Evolutionary conservation across 2,888 invertebrate species (phyloP).

Genomic region (Tenthredo amoena): DNA sequence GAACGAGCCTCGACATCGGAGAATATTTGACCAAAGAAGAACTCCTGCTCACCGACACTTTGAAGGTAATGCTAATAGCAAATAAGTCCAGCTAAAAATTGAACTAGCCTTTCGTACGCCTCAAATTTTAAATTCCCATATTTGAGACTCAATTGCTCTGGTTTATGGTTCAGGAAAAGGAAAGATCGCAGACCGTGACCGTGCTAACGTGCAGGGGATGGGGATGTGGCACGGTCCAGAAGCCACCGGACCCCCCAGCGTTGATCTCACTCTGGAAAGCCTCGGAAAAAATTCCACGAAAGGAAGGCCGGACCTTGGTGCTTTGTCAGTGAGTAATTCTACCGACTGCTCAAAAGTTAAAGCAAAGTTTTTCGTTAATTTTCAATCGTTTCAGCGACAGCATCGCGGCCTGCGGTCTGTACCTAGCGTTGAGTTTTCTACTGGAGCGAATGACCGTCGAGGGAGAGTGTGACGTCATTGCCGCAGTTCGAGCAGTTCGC

Average conservation of each 20-base stretch:
- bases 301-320: constrained; percentile 71
- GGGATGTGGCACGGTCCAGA: constrained; percentile 64
- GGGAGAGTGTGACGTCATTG: constrained; percentile 79
- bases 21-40: constrained; percentile 60
- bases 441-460: constrained; percentile 79
- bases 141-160: neutral
- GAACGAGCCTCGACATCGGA: neutral
- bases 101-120: neutral
- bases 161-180: neutral
- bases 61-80: constrained; percentile 55
- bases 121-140: neutral
- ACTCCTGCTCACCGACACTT: constrained; percentile 63
- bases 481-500: constrained; percentile 77
- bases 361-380: neutral
- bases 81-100: constrained; percentile 45
- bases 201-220: constrained; percentile 70
- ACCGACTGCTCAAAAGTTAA: neutral
- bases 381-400: constrained; percentile 75
- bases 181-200: constrained; percentile 52
- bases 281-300: constrained; percentile 61
- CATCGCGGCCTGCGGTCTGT: constrained; percentile 78
- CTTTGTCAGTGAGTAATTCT: constrained; percentile 76
- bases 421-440: constrained; percentile 64
- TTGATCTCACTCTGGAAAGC: constrained; percentile 72
- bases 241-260: constrained; percentile 66